phyloP scores from a whole-genome alignment of 1,140 invertebrate species.

The Coptotermes formosanus region DNA sequence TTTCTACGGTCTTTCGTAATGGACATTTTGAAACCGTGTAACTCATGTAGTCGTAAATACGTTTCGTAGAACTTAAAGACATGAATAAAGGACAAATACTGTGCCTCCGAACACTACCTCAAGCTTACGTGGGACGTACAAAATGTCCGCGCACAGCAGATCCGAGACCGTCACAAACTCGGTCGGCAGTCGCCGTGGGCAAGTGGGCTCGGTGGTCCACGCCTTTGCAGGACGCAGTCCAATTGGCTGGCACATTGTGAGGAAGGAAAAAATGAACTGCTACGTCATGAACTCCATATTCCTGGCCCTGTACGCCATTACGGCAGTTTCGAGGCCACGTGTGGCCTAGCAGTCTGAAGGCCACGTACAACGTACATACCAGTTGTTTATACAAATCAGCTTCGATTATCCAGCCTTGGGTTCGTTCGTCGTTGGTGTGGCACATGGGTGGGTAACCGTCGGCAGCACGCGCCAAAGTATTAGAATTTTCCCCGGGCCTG shows the following conservation, averaged over 20 bases:
- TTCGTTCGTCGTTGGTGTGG: too few species aligned
- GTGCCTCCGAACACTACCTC: background rate
- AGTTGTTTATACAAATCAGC: too few species aligned
- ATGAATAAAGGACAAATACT: too few species aligned
- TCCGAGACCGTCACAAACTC: too few species aligned
- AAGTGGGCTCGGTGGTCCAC: constrained; percentile 1
- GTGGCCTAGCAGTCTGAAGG: background rate
- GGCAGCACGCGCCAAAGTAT: too few species aligned
- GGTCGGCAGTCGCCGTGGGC: background rate
- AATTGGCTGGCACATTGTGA: background rate
- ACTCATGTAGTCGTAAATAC: too few species aligned
- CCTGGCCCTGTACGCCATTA: background rate
- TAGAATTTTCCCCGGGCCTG: too few species aligned
- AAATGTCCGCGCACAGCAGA: background rate
- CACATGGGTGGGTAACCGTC: too few species aligned
- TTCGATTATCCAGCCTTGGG: too few species aligned
- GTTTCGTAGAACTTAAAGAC: too few species aligned
- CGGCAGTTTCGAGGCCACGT: background rate
- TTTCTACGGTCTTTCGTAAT: too few species aligned
- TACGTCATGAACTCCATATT: background rate
- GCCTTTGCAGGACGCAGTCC: background rate
- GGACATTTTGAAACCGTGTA: too few species aligned
- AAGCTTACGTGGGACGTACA: background rate
- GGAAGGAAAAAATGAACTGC: background rate
- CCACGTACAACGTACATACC: background rate